phyloP scores from a whole-genome alignment of 2,888 invertebrate species.

The Tinea pellionella region DNA sequence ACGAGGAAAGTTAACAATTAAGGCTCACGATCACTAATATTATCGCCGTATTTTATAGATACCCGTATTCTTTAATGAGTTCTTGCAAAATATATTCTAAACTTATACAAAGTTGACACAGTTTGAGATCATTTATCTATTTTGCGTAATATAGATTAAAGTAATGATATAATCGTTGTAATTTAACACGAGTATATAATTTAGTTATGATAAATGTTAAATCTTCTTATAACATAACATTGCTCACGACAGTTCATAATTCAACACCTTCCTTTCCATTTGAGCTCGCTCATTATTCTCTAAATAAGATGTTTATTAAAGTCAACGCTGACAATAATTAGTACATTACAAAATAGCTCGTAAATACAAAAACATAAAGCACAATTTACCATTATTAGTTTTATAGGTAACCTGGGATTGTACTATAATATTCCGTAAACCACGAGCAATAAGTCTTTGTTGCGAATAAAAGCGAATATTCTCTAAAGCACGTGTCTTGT shows the following conservation, averaged over 20 bases:
- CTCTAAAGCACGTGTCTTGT: constrained; percentile 5
- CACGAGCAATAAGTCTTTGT: constrained; percentile 1
- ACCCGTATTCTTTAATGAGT: background rate
- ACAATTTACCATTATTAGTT: background rate
- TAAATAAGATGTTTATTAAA: background rate
- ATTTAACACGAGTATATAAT: background rate
- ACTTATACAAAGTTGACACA: no score
- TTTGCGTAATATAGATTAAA: no score
- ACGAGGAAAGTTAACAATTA: background rate
- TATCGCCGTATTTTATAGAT: background rate
- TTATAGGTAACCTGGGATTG: background rate
- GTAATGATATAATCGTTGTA: no score
- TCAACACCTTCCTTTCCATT: background rate
- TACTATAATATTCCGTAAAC: background rate
- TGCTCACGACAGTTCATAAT: background rate
- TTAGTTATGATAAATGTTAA: background rate
- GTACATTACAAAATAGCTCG: no score
- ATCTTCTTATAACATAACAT: background rate
- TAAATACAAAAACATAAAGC: background rate
- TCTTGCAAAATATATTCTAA: background rate
- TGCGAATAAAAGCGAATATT: background rate
- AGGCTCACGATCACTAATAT: background rate
- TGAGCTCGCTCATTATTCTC: background rate
- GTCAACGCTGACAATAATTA: background rate
- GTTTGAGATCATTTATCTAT: no score